Evolutionary conservation across 2,888 invertebrate genomes (phyloP), one percentile per base, ranked within the genome.

Genomic region (Andrena fulva): DNA sequence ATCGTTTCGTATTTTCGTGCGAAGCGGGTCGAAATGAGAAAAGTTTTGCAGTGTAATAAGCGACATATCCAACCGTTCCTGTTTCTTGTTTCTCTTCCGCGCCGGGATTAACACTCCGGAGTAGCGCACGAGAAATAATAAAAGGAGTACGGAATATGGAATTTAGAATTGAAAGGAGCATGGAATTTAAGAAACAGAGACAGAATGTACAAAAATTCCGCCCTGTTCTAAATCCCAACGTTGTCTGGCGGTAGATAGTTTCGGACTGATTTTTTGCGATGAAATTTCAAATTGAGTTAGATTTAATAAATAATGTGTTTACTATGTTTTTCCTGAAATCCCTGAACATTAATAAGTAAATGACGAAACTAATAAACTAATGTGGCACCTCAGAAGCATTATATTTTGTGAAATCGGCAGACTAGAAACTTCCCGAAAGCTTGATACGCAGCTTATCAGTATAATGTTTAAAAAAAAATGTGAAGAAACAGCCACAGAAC

Each of bases 31-130:
- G 89, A 87, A 91, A 92, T 92, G 91, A 92, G 92, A 92, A 92
- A 92, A 92, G 91, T 92, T 92, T 82, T 82, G 67, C 85, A 85
- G 84, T 84, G 90, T 89, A 91, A 92, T 92, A 91, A 92, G 90
- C 91, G 87, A 86, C 82, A 86, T 80, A 77, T 67, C 75, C 69
- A 35, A 64, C 56, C 60, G 54, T 63, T 59, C 71, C 64, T 24
- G 72, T 42, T 69, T 70, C 75, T 75, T 50, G 69, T 63, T 50
- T 35, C 72, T 50, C 70, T 24, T 33, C 29, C 48, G 54, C 33
- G 27, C 20, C 33, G 63, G 73, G 77, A 82, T 85, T 85, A 85
- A 85, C 72, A 33, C 72, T 66, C 33, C 69, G 54, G 66, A 75
- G 79, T 73, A 70, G 78, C 24, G 48, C 79, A 77, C 59, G 69